Evolutionary conservation across 1,140 invertebrate genomes (phyloP).

Genomic region (Elymnias hypermnestra): DNA sequence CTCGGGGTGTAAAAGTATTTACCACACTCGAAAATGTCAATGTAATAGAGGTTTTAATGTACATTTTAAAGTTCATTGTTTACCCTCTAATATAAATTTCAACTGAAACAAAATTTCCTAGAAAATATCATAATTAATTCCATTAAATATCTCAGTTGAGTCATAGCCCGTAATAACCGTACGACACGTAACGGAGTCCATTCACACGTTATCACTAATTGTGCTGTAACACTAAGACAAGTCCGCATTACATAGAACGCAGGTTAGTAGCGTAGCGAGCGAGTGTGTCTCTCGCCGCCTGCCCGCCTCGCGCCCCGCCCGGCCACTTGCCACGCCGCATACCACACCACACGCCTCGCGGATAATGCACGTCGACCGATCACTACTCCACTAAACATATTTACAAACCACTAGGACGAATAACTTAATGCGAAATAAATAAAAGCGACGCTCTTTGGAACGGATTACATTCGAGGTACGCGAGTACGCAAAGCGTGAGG

Average conservation of each 20-base stretch:
- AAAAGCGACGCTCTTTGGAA: conserved; percentile 62
- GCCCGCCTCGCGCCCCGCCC: conserved; percentile 28
- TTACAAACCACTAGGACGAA: conserved; percentile 32
- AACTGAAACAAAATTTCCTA: not conserved
- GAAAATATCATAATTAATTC: conserved; percentile 35
- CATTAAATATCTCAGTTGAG: conserved; percentile 39
- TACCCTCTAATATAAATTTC: not conserved
- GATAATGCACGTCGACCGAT: conserved; percentile 12
- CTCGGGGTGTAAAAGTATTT: too few species aligned
- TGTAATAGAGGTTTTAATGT: too few species aligned
- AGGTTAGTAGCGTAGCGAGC: conserved; percentile 6
- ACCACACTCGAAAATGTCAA: too few species aligned
- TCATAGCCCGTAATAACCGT: conserved; percentile 32
- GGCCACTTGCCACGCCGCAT: conserved; percentile 19
- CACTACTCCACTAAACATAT: conserved; percentile 28
- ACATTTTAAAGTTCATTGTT: not conserved
- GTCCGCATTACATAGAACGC: not conserved
- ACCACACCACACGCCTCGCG: conserved; percentile 3
- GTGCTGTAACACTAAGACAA: conserved; percentile 8
- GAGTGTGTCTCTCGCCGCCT: conserved; percentile 22
- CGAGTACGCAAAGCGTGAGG: conserved; percentile 11
- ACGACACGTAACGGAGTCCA: conserved; percentile 14
- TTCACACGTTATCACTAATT: conserved; percentile 27
- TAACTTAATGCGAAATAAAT: conserved; percentile 63
- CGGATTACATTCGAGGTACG: conserved; percentile 54